A percentile compares a stretch with the other conserved stretches of the same genome.
phyloP scores from a whole-genome alignment of 2,888 invertebrate genomes.

The Diarsia mendica region DNA sequence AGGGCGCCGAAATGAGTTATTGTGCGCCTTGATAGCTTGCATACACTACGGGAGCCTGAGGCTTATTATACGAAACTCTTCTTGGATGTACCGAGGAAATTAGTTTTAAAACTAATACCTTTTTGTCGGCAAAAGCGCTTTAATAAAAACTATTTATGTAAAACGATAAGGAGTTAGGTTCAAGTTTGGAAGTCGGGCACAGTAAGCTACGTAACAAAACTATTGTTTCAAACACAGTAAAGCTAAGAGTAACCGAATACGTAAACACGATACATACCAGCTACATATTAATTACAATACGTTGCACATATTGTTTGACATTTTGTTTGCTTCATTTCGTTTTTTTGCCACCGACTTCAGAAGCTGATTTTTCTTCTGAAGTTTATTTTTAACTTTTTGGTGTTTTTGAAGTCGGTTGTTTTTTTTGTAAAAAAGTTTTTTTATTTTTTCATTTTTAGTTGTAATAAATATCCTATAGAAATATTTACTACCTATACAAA shows the following conservation, averaged over 20 bases:
- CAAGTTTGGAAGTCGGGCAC: conserved; percentile 15
- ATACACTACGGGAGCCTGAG: conserved; percentile 34
- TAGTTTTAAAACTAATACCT: conserved; percentile 35
- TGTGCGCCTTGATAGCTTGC: conserved; percentile 57
- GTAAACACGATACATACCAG: conserved; percentile 8
- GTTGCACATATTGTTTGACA: background rate
- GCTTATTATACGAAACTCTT: conserved; percentile 29
- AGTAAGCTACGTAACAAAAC: conserved; percentile 16
- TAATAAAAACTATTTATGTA: conserved; percentile 44
- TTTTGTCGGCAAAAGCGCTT: conserved; percentile 21
- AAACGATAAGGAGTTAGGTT: conserved; percentile 36
- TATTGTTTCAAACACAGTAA: conserved; percentile 29
- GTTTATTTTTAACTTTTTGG: too few relatives aligned
- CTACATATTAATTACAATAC: background rate
- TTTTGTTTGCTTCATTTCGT: too few relatives aligned
- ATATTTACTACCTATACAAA: too few relatives aligned
- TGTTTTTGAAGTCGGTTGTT: too few relatives aligned
- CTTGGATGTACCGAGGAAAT: conserved; percentile 20
- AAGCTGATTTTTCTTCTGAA: too few relatives aligned
- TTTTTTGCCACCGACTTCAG: too few relatives aligned
- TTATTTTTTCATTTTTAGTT: too few relatives aligned
- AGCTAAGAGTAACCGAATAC: conserved; percentile 27
- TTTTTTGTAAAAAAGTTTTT: too few relatives aligned
- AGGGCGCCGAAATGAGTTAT: conserved; percentile 82
- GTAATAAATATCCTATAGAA: too few relatives aligned